These are phyloP conservation scores for Spodoptera littoralis DNA, from an alignment of 2,888 invertebrate species.

Conservation along the genomic window DNA sequence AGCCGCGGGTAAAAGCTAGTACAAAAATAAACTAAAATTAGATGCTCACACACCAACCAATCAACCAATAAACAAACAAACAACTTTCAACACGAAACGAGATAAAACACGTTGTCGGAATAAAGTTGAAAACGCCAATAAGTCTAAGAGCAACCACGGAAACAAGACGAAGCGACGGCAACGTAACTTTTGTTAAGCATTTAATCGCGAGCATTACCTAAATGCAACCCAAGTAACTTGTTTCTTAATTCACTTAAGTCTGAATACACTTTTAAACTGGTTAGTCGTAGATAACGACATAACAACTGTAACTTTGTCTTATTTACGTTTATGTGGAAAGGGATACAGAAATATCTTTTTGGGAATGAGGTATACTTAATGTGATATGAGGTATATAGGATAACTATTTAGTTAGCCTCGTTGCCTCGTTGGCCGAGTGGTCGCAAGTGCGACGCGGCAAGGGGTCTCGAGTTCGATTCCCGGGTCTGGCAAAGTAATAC, in stretches of 20 bases:
- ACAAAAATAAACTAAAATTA: no score
- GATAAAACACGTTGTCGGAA: conserved; percentile 20
- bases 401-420: no score
- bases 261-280: conserved; percentile 8
- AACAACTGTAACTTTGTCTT: conserved; percentile 16
- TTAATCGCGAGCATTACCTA: conserved; percentile 42
- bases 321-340: conserved; percentile 1
- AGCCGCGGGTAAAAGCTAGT: no score
- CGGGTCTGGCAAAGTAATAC: no score
- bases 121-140: conserved; percentile 23
- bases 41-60: no score
- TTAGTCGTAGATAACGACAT: conserved; percentile 12
- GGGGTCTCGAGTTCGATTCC: no score
- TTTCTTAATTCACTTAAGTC: conserved; percentile 40
- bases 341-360: no score
- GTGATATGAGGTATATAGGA: no score
- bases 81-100: conserved; percentile 1
- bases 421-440: no score
- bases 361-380: no score
- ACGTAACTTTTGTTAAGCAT: conserved; percentile 37
- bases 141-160: conserved; percentile 16
- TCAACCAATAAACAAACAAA: neutral
- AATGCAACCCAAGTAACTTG: conserved; percentile 42
- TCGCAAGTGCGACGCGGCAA: no score
- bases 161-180: conserved; percentile 29